Evolutionary conservation across 2,888 invertebrate species (phyloP).

Genomic region (Cheilosia variabilis): DNA sequence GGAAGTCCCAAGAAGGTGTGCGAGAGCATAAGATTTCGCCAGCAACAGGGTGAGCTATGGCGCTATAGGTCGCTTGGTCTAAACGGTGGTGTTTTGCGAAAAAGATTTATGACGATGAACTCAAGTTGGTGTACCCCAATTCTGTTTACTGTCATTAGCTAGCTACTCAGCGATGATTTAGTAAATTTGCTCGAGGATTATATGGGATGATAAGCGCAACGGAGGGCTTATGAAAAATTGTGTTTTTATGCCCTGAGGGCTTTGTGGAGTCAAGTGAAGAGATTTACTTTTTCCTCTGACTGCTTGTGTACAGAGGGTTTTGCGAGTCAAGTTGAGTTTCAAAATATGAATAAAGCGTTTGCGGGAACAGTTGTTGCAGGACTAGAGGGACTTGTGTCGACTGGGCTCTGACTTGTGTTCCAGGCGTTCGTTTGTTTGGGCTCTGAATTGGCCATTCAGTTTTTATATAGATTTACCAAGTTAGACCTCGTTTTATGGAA

Average conservation of each 20-base stretch:
- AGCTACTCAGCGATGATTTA: constrained; percentile 73
- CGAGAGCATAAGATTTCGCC: constrained; percentile 19
- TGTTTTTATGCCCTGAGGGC: constrained; percentile 11
- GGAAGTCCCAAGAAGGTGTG: constrained; percentile 40
- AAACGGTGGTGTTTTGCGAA: constrained; percentile 33
- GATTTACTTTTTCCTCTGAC: constrained; percentile 24
- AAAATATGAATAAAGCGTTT: too few species aligned
- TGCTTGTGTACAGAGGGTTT: constrained; percentile 4
- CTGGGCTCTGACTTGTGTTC: too few species aligned
- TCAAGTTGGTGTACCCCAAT: constrained; percentile 58
- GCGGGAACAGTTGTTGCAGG: too few species aligned
- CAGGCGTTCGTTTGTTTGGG: too few species aligned
- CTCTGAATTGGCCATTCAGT: too few species aligned
- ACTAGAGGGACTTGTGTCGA: too few species aligned
- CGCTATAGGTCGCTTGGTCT: constrained; percentile 3
- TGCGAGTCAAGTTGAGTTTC: background rate
- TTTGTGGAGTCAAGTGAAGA: constrained; percentile 21
- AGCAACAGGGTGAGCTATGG: constrained; percentile 40
- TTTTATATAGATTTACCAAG: too few species aligned
- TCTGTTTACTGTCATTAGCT: constrained; percentile 62
- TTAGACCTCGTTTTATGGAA: too few species aligned
- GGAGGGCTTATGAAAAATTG: constrained; percentile 57
- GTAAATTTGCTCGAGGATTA: constrained; percentile 67
- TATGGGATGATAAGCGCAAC: background rate
- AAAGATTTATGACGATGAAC: constrained; percentile 73